phyloP scores from a whole-genome alignment of 2,113 vertebrate species.

The Dasypus novemcinctus region DNA sequence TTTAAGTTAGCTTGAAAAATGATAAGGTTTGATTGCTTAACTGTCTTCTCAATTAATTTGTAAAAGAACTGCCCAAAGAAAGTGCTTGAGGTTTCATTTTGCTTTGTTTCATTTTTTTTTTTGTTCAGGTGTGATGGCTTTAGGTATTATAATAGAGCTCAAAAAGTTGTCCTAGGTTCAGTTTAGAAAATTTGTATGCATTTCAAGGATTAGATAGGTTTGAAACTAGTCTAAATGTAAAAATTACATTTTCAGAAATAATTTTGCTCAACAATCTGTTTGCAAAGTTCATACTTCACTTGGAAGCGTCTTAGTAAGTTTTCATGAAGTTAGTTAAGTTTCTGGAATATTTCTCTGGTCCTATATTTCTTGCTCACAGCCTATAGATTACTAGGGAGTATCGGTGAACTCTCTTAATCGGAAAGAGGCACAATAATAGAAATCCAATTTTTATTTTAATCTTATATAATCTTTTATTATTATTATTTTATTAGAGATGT shows the following conservation, averaged over 20 bases:
- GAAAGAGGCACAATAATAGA: conserved; percentile 1
- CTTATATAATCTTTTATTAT: background rate
- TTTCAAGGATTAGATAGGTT: conserved; percentile 28
- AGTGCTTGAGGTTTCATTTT: background rate
- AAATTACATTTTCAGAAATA: conserved; percentile 38
- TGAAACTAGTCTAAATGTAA: conserved; percentile 33
- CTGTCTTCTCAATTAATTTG: conserved; percentile 10
- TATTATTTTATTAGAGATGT: too few relatives aligned
- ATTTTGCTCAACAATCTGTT: conserved; percentile 55
- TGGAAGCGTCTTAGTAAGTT: conserved; percentile 58
- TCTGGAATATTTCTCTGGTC: conserved; percentile 59
- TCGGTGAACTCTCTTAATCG: background rate
- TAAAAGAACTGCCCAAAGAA: conserved; percentile 38
- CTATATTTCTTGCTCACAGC: conserved; percentile 15
- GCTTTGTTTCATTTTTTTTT: background rate
- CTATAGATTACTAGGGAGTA: background rate
- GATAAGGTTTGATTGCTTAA: background rate
- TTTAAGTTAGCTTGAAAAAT: conserved; percentile 26
- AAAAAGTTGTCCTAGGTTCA: conserved; percentile 27
- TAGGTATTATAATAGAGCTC: background rate
- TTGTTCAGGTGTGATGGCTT: background rate
- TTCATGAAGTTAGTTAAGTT: conserved; percentile 49
- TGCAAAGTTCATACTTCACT: conserved; percentile 77
- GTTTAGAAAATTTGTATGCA: conserved; percentile 24
- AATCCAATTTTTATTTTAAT: conserved; percentile 21